Percentiles rank a stretch among this genome's conserved stretches.
phyloP scores from a whole-genome alignment of 2,113 vertebrate genomes.

The Gallinago undulata region DNA sequence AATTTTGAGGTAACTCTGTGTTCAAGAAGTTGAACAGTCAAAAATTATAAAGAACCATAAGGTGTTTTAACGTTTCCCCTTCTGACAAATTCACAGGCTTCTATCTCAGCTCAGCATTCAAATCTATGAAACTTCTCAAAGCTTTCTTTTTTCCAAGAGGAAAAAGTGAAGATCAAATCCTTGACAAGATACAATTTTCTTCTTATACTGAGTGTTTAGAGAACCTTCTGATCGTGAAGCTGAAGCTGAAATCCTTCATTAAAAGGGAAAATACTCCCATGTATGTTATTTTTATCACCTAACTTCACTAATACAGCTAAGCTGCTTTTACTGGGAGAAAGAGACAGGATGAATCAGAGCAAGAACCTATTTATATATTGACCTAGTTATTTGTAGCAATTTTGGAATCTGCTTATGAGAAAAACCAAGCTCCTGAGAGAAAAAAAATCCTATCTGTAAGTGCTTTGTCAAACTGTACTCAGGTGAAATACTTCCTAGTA shows the following conservation, averaged over 20 bases:
- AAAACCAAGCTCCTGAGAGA: not conserved
- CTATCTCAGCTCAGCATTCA: not conserved
- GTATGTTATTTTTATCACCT: not conserved
- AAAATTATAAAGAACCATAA: not conserved
- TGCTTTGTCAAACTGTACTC: not conserved
- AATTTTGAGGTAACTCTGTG: not conserved
- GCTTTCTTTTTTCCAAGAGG: not conserved
- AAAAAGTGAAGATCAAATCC: not conserved
- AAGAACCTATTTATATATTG: not conserved
- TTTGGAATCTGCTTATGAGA: not conserved
- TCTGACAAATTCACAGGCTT: conserved; percentile 1
- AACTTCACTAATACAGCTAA: not conserved
- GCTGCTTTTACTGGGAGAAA: not conserved
- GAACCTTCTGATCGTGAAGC: not conserved
- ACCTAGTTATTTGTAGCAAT: not conserved
- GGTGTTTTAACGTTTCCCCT: not conserved
- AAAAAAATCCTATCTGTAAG: not conserved
- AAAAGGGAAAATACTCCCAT: not conserved
- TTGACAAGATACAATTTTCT: not conserved
- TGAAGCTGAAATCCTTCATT: not conserved
- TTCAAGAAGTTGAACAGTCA: not conserved
- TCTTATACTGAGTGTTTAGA: not conserved
- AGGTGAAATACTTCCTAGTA: not conserved
- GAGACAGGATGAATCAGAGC: not conserved
- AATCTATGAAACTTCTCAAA: not conserved